phyloP scores from a whole-genome alignment of 2,113 vertebrate genomes.

The Coturnix japonica region DNA sequence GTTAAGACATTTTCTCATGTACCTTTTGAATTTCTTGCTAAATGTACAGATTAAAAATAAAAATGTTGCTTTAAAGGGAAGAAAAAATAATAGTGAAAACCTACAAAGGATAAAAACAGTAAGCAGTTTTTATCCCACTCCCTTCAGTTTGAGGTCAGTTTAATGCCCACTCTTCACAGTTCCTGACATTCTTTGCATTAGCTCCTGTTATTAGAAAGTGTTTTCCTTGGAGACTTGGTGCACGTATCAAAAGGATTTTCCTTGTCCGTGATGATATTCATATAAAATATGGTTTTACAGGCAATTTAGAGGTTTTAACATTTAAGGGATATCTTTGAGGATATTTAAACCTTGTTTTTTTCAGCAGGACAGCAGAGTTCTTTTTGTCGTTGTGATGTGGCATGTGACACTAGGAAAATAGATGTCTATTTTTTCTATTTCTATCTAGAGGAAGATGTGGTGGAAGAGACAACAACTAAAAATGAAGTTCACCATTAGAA shows the following conservation, averaged over 20 bases:
- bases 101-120: not conserved
- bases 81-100: not conserved
- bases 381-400: not conserved
- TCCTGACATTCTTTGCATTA: not conserved
- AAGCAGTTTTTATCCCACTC: not conserved
- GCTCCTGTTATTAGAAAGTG: not conserved
- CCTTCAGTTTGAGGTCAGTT: not conserved
- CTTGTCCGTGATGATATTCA: not conserved
- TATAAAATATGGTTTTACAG: not conserved
- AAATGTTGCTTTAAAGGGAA: not conserved
- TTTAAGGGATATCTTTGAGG: not conserved
- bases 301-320: not conserved
- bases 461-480: not conserved
- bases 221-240: not conserved
- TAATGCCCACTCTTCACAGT: not conserved
- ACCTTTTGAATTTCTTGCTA: not conserved
- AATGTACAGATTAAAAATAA: not conserved
- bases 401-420: not conserved
- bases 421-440: not conserved
- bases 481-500: not conserved
- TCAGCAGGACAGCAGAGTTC: not conserved
- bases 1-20: not conserved
- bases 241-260: not conserved
- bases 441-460: not conserved
- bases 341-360: not conserved